phyloP scores from a whole-genome alignment of 2,888 invertebrate genomes.

The Ophion obscuratus region DNA sequence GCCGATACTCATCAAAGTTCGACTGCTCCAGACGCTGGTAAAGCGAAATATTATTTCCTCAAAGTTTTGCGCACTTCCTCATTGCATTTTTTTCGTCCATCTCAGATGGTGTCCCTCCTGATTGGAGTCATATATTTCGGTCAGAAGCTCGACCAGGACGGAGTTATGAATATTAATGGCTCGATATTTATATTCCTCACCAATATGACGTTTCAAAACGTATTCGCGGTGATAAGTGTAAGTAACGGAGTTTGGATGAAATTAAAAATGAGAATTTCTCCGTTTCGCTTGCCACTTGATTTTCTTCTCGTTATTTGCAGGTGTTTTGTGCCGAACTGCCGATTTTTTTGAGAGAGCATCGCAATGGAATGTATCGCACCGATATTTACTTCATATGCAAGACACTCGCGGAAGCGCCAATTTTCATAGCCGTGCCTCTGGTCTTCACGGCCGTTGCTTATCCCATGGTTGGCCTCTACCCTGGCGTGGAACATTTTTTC shows the following conservation, averaged over 20 bases:
- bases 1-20: slow-evolving; percentile 94
- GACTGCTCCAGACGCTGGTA: slow-evolving; percentile 95
- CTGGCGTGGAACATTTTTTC: slow-evolving; percentile 89
- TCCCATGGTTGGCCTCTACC: slow-evolving; percentile 94
- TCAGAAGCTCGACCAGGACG: slow-evolving; percentile 92
- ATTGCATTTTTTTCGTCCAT: not conserved
- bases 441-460: slow-evolving; percentile 94
- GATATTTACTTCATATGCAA: slow-evolving; percentile 96
- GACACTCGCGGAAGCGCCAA: slow-evolving; percentile 94
- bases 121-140: slow-evolving; percentile 95
- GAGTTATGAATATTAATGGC: slow-evolving; percentile 97
- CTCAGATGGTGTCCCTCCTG: slow-evolving; percentile 93
- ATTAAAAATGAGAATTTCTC: slow-evolving; percentile 21
- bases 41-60: slow-evolving; percentile 81
- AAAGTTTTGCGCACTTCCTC: not conserved
- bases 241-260: slow-evolving; percentile 81
- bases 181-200: slow-evolving; percentile 95
- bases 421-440: slow-evolving; percentile 93
- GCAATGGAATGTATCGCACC: slow-evolving; percentile 95
- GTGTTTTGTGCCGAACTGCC: slow-evolving; percentile 96
- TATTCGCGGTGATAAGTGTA: slow-evolving; percentile 97
- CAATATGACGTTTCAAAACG: slow-evolving; percentile 97
- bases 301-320: slow-evolving; percentile 83
- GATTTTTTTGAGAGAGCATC: slow-evolving; percentile 94
- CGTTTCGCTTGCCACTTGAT: slow-evolving; percentile 9